Evolutionary conservation across 2,888 invertebrate genomes (phyloP), one percentile per base, ranked within the genome.

Genomic region (Pristionchus maxplancki): DNA sequence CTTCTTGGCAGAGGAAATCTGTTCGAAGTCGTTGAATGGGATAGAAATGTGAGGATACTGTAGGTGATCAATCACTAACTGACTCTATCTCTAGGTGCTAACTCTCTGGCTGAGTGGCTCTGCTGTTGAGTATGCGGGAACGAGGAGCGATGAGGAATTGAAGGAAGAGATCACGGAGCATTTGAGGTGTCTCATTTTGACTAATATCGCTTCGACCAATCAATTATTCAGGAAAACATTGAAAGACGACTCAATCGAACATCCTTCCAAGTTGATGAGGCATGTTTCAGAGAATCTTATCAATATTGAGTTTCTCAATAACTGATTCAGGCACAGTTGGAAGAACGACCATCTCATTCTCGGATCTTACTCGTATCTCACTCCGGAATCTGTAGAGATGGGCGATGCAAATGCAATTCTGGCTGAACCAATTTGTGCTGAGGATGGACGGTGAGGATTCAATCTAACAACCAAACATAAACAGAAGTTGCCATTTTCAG

Each of bases 351-450:
- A 58, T 24, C 88, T 88, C 31, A 13, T 58, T 6, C 81, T 88
- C n/a, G 88, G 88, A 31, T 78, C 78, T 20, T 88, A 88, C 44
- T 88, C 88, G 24, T 88, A 58, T 64, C 81, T 88, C 28, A 88
- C 88, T 50, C 88, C 81, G 0, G 53, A 44, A 28, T n/a, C 88
- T 15, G 58, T 81, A 11, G 1, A 53, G 8, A 53, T 88, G 34
- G 88, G 81, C 37, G 62, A 81, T 62, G 78, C 88, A 6, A 78
- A 74, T 37, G 6, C 50, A 8, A 53, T 50, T 50, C 78, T 88
- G 8, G 88, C 88, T 11, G n/a, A 78, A 9, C 88, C 88, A 3
- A 88, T 88, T 11, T 9, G 17, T 20, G 37, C 40, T 5, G 24
- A 40, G 1, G 64, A 85, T 34, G 37, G 34, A 53, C 24, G 82